Evolutionary conservation across 2,797 vertebrate species (phyloP).

Genomic region (Notamacropus eugenii): DNA sequence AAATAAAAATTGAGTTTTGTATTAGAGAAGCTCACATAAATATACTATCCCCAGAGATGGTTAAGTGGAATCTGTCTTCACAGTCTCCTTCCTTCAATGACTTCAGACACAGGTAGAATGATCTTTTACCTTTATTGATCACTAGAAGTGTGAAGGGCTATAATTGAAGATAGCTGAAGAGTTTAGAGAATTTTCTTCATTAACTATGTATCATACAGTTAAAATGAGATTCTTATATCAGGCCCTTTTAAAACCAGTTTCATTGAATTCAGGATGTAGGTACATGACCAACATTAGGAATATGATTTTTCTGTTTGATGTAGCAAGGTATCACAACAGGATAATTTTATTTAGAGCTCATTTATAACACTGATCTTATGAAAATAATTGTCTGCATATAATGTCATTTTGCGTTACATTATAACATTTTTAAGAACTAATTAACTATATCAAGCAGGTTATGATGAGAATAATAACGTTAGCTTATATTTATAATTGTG

Average conservation of each 20-base stretch:
- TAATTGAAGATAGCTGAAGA: constrained; percentile 75
- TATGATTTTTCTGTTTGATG: too few species aligned
- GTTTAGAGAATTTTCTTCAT: constrained; percentile 66
- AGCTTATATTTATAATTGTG: too few species aligned
- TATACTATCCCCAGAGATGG: constrained; percentile 74
- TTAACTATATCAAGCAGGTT: too few species aligned
- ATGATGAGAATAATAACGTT: too few species aligned
- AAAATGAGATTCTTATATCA: constrained; percentile 48
- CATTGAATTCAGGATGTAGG: constrained; percentile 34
- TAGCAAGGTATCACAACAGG: too few species aligned
- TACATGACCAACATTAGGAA: too few species aligned
- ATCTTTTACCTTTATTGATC: constrained; percentile 80
- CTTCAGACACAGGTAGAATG: constrained; percentile 69
- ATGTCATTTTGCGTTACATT: too few species aligned
- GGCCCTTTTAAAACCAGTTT: constrained; percentile 54
- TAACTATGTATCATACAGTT: constrained; percentile 53
- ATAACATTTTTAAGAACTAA: too few species aligned
- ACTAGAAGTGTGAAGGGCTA: constrained; percentile 66
- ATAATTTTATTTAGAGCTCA: too few species aligned
- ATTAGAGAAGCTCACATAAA: constrained; percentile 60
- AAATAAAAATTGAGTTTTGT: constrained; percentile 83
- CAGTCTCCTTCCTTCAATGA: constrained; percentile 64
- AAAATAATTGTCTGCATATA: too few species aligned
- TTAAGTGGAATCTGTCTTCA: constrained; percentile 73
- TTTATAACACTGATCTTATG: too few species aligned